Evolutionary conservation across 1,140 invertebrate genomes (phyloP), one percentile per base, ranked within the genome.

Genomic region (Cephus cinctus): DNA sequence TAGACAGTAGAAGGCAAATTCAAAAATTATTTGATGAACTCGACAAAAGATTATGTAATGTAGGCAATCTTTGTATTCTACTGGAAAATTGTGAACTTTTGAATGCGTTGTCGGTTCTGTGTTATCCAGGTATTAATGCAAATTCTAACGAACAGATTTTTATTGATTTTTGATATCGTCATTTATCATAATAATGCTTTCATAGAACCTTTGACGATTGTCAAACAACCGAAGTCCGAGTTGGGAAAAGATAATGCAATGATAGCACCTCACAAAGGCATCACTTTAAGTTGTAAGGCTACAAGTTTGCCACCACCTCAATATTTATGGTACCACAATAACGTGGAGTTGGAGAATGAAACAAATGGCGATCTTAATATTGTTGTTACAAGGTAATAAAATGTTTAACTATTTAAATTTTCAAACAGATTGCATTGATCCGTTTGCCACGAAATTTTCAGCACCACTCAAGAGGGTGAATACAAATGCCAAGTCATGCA

Each of bases 301-400:
- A 21, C 11, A 2, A 67, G 69, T n/a, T 52, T 71, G 38, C 69
- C 67, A 44, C 55, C 56, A 2, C 67, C 67, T 1, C 57, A 14
- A 42, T 71, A 67, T n/a, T 22, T 45, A 9, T 71, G 69, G 69
- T 66, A 59, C 34, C 64, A 64, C 23, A 42, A 57, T 23, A 38
- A 66, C 46, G 21, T 31, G n/a, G 15, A 40, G 8, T 20, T 71
- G 5, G 46, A 47, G 2, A 6, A 47, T 9, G 43, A 44, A 22
- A 57, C 14, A 2, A 50, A 20, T 18, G 30, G 31, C 9, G 44
- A 60, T 22, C 51, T 69, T 14, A 57, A 47, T 12, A 43, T 65
- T n/a, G 4, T 25, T 18, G 57, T 67, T 31, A 51, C 34, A 12
- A 63, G 44, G 61, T 63, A 59, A 25, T 21, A 4, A 4, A 4